A percentile compares a stretch with the other conserved stretches of the same genome.
Evolutionary conservation across 2,113 vertebrate genomes (phyloP).

Genomic region (Caranx melampygus): DNA sequence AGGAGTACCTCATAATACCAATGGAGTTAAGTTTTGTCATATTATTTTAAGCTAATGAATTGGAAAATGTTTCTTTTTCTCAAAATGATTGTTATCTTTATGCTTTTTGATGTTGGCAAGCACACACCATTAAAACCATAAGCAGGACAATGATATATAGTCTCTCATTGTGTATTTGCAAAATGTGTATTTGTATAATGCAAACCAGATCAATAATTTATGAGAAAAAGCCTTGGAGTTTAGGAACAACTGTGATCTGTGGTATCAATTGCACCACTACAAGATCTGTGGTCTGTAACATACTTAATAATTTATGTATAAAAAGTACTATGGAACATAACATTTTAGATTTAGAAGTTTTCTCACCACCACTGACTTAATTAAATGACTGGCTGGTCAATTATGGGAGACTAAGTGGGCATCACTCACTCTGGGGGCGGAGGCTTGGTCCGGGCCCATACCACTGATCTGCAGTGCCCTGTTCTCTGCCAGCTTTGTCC

Average conservation of each 20-base stretch:
- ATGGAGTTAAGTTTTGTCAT: background rate
- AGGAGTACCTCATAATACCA: background rate
- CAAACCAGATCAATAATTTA: background rate
- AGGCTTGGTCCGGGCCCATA: slow-evolving; percentile 99
- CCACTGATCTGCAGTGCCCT: slow-evolving; percentile 95
- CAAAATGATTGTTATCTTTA: background rate
- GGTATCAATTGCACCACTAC: no score
- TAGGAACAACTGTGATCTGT: background rate
- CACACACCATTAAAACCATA: background rate
- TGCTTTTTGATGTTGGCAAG: background rate
- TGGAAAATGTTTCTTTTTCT: background rate
- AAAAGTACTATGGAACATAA: background rate
- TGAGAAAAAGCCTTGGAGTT: background rate
- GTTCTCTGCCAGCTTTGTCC: slow-evolving; percentile 96
- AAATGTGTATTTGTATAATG: background rate
- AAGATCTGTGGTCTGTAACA: background rate
- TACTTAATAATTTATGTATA: background rate
- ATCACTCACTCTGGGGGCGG: slow-evolving; percentile 93
- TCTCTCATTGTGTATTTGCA: background rate
- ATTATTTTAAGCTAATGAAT: background rate
- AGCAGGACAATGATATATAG: background rate
- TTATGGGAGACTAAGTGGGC: background rate
- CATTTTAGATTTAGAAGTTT: background rate
- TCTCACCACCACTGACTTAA: background rate
- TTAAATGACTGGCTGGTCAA: slow-evolving; percentile 3